Evolutionary conservation across 2,113 vertebrate genomes (phyloP).

Genomic region (Eublepharis macularius): DNA sequence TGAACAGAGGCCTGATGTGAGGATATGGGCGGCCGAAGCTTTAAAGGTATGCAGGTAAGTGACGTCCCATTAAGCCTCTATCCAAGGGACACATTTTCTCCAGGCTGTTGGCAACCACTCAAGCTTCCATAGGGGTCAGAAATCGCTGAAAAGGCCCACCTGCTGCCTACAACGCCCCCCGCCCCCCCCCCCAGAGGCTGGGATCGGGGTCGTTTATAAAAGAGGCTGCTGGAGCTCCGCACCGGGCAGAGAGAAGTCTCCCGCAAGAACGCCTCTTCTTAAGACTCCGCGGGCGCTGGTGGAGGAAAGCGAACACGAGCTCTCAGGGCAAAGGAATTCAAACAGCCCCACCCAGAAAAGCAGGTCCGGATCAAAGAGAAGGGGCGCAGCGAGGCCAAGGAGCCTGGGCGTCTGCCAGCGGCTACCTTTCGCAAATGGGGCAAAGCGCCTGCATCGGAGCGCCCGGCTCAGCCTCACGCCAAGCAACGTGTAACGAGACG

Average conservation of each 20-base stretch:
- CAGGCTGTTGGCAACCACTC: background rate
- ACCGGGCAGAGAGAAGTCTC: background rate
- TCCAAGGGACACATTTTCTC: background rate
- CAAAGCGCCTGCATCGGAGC: no score
- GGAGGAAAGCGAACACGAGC: background rate
- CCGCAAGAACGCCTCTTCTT: background rate
- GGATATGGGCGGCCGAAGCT: no score
- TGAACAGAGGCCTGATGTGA: no score
- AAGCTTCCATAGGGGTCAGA: background rate
- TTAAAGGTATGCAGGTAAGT: no score
- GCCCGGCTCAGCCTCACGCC: background rate
- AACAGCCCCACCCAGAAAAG: conserved; percentile 4
- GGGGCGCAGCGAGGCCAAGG: background rate
- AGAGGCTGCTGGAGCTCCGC: background rate
- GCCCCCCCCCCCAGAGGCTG: background rate
- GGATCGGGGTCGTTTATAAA: background rate
- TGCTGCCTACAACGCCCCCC: no score
- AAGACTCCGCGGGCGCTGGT: background rate
- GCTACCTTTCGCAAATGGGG: background rate
- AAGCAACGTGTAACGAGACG: no score
- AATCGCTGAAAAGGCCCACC: background rate
- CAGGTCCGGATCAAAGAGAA: conserved; percentile 7
- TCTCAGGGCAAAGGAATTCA: conserved; percentile 2
- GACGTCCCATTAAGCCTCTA: no score
- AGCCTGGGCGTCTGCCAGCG: background rate